Evolutionary conservation across 2,797 vertebrate genomes (phyloP).

Genomic region (Oceanodroma leucorhoa): DNA sequence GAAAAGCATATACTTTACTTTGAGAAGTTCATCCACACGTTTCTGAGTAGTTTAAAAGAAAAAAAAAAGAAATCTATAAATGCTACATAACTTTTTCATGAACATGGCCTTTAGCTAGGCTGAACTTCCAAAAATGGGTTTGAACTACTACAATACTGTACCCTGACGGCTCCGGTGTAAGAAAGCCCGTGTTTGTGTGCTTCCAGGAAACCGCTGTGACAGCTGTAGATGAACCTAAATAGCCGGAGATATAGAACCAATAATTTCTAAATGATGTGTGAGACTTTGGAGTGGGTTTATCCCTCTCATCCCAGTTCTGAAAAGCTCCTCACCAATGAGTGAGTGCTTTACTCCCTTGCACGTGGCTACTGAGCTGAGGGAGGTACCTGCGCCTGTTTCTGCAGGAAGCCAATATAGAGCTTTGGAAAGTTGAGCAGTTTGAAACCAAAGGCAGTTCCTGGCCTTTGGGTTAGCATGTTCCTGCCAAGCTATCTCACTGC

Average conservation of each 20-base stretch:
- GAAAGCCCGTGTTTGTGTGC: not conserved
- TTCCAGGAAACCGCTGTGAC: slow-evolving; percentile 22
- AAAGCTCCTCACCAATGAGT: not conserved
- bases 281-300: not conserved
- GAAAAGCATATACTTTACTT: slow-evolving; percentile 38
- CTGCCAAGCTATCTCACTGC: not conserved
- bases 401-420: not conserved
- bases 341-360: not conserved
- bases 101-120: slow-evolving; percentile 30
- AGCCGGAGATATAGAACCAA: not conserved
- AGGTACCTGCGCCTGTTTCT: accelerated
- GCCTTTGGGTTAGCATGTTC: not conserved
- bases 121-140: slow-evolving; percentile 33
- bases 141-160: slow-evolving; percentile 1
- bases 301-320: not conserved
- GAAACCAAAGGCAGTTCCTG: not conserved
- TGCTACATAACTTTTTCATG: slow-evolving; percentile 51
- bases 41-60: slow-evolving; percentile 12
- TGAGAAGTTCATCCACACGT: slow-evolving; percentile 24
- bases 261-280: not conserved
- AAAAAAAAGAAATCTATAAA: slow-evolving; percentile 30
- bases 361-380: not conserved
- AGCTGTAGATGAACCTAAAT: not conserved
- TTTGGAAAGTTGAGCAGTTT: not conserved
- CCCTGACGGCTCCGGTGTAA: not conserved